A percentile compares a stretch with the other conserved stretches of the same genome.
These are phyloP conservation scores for Crotalus helleri DNA, from an alignment of 2,113 vertebrate species.

Conservation along the genomic window DNA sequence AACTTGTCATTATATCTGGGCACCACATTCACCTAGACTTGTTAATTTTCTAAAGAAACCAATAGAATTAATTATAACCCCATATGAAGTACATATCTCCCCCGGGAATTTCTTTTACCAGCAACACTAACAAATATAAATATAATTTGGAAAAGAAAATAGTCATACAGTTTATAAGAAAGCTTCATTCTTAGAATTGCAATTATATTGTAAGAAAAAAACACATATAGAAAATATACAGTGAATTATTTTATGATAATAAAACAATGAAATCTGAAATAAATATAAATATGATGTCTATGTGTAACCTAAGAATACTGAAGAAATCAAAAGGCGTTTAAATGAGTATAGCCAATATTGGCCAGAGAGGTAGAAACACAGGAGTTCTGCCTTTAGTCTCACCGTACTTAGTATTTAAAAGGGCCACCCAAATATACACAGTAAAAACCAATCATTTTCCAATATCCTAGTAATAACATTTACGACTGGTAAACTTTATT, in stretches of 20 bases:
- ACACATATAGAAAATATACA: not conserved
- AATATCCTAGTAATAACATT: not conserved
- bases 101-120: not conserved
- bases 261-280: not conserved
- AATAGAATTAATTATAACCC: not conserved
- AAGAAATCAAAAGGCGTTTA: slow-evolving; percentile 3
- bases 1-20: not conserved
- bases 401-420: not conserved
- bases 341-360: not conserved
- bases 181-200: not conserved
- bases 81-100: not conserved
- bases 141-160: not conserved
- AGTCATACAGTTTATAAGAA: not conserved
- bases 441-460: not conserved
- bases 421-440: not conserved
- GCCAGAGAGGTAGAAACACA: not conserved
- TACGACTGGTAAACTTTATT: not conserved
- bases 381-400: too few relatives aligned
- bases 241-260: not conserved
- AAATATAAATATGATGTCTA: not conserved
- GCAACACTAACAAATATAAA: not conserved
- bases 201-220: not conserved
- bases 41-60: not conserved
- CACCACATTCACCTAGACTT: not conserved
- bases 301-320: slow-evolving; percentile 30